A percentile compares a stretch with the other conserved stretches of the same genome.
phyloP scores from a whole-genome alignment of 2,888 invertebrate species.

The Lordiphosa fenestrarum region DNA sequence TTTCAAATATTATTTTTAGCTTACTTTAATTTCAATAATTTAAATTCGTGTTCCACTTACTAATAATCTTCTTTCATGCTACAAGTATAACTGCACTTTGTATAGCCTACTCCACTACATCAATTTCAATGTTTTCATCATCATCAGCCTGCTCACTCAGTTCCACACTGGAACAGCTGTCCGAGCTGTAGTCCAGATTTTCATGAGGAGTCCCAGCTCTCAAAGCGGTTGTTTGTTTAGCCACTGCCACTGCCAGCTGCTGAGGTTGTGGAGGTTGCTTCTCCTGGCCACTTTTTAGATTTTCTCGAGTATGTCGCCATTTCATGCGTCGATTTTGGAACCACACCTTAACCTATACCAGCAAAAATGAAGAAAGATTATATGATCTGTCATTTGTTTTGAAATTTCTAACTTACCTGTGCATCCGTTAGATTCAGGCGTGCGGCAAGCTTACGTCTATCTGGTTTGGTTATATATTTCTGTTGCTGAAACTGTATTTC shows the following conservation, averaged over 20 bases:
- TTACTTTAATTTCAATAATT: conserved; percentile 37
- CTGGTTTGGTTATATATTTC: conserved; percentile 97
- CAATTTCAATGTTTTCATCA: conserved; percentile 76
- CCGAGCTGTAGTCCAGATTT: conserved; percentile 61
- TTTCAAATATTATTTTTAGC: conserved; percentile 14
- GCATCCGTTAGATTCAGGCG: conserved; percentile 96
- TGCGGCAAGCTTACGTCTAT: conserved; percentile 93
- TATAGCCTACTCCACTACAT: conserved; percentile 72
- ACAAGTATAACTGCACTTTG: no score
- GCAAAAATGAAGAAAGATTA: neutral
- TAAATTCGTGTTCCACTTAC: conserved; percentile 28
- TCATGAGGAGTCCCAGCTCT: conserved; percentile 17
- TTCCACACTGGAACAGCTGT: conserved; percentile 70
- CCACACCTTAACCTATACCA: conserved; percentile 91
- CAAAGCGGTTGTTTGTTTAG: conserved; percentile 11
- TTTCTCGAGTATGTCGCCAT: conserved; percentile 90
- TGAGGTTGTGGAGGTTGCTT: conserved; percentile 61
- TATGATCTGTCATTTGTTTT: neutral
- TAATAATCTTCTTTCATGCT: conserved; percentile 2
- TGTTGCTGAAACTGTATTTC: conserved; percentile 95
- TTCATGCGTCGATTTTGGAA: conserved; percentile 95
- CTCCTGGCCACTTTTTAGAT: conserved; percentile 79
- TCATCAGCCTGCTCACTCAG: conserved; percentile 70
- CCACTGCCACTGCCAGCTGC: conserved; percentile 8
- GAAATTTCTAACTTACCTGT: conserved; percentile 83